Evolutionary conservation across 2,888 invertebrate genomes (phyloP), one percentile per base, ranked within the genome.

Genomic region (Rhimphoctona megacephalus): DNA sequence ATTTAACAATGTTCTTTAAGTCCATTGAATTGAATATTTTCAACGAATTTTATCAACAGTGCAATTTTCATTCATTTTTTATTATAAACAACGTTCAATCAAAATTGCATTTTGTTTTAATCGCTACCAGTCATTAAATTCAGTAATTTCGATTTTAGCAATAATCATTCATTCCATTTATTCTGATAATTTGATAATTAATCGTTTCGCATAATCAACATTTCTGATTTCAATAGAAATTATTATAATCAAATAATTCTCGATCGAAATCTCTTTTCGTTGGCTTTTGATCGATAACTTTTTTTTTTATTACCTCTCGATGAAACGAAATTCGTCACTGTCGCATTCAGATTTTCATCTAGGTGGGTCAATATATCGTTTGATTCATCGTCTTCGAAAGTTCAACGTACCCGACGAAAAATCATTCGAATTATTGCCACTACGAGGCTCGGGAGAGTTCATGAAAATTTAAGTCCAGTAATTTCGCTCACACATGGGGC

Each of bases 331-430:
- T 57, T 70, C 36, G 30, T 52, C n/a, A 64, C 39, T 36, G 46
- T 69, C 43, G 19, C 39, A 36, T 30, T 54, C 9, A 57, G 25
- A 57, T 69, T 57, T 66, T 69, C 69, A 78, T 52, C 19, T 70
- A 2, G 39, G 33, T 46, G 22, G 43, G 30, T 33, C 69, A 57
- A 39, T 79, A 39, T 79, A 30, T 69, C 33, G 74, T 43, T 72
- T 67, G 76, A 79, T 73, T 43, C 66, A 14, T n/a, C 7, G 54
- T 30, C 52, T 73, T 54, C 52, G 72, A 8, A 17, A 36, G 72
- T 79, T 83, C 78, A 72, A 79, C 17, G 73, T 22, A 33, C 73
- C 19, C 64, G 43, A 67, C 8, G 49, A 67, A 79, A 72, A 83
- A 73, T 83, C 54, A 66, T 73, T 36, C 36, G 43, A 43, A 46